phyloP scores from a whole-genome alignment of 2,797 vertebrate species.

The Acanthurus leucopareius region DNA sequence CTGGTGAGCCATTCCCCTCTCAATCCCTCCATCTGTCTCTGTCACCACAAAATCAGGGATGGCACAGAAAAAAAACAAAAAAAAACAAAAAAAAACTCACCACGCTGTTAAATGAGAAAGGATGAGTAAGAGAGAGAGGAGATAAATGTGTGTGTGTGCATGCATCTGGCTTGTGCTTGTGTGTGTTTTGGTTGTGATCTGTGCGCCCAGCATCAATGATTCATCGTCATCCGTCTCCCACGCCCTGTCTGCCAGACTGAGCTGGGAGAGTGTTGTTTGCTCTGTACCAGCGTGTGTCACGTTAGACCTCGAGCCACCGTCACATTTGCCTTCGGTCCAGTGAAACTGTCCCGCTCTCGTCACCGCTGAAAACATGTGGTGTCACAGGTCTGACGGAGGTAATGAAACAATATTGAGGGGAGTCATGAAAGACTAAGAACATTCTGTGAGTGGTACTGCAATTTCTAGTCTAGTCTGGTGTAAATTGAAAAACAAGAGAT shows the following conservation, averaged over 20 bases:
- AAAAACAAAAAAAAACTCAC: background rate
- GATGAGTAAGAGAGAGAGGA: slow-evolving; percentile 49
- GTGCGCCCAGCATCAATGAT: slow-evolving; percentile 68
- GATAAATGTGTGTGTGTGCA: slow-evolving; percentile 27
- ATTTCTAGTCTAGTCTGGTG: slow-evolving; percentile 3
- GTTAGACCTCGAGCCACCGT: slow-evolving; percentile 22
- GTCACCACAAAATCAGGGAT: slow-evolving; percentile 60
- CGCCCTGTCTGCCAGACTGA: slow-evolving; percentile 69
- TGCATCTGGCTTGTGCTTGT: slow-evolving; percentile 24
- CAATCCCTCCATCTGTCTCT: slow-evolving; percentile 73
- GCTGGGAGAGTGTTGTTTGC: slow-evolving; percentile 43
- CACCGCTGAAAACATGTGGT: background rate
- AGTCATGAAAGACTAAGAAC: background rate
- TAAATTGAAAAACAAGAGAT: slow-evolving; percentile 19
- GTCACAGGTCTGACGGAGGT: slow-evolving; percentile 7
- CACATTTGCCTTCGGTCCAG: slow-evolving; percentile 15
- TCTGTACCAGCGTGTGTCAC: slow-evolving; percentile 18
- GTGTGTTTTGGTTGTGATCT: slow-evolving; percentile 63
- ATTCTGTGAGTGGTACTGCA: background rate
- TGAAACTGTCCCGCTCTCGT: background rate
- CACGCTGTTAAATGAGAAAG: slow-evolving; percentile 47
- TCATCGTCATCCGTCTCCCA: slow-evolving; percentile 66
- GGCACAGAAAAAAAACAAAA: slow-evolving; percentile 46
- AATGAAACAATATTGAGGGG: slow-evolving; percentile 7
- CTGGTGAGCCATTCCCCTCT: slow-evolving; percentile 50